Percentiles rank a stretch among this genome's conserved stretches.
Conservation (phyloP, 2,113 vertebrate genomes). For the Madoqua kirkii region DNA sequence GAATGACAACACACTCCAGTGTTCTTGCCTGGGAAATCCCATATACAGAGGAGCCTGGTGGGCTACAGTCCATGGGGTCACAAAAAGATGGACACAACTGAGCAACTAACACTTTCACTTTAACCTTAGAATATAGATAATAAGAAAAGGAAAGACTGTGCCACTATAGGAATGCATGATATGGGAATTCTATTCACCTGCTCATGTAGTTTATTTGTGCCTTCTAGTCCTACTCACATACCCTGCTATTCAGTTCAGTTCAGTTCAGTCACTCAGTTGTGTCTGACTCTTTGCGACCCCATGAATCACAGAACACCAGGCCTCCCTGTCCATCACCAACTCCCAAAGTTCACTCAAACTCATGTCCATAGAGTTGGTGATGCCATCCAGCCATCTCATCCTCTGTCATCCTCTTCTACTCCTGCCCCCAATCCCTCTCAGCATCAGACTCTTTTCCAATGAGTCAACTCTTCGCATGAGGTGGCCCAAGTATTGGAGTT, state of each 20-base stretch:
- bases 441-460: too few relatives aligned
- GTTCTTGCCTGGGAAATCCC: not conserved
- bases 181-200: not conserved
- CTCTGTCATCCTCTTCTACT: too few relatives aligned
- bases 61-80: not conserved
- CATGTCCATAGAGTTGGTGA: accelerated
- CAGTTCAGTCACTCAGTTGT: too few relatives aligned
- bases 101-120: not conserved
- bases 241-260: not conserved
- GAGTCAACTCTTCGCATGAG: too few relatives aligned
- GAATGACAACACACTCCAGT: not conserved
- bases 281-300: too few relatives aligned
- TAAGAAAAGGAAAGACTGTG: not conserved
- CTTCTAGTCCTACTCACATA: not conserved
- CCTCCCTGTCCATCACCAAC: too few relatives aligned
- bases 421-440: too few relatives aligned
- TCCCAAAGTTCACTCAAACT: too few relatives aligned
- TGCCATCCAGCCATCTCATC: too few relatives aligned
- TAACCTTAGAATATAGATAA: not conserved
- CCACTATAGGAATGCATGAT: not conserved
- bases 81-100: not conserved
- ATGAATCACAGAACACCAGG: too few relatives aligned
- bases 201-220: not conserved
- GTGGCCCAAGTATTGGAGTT: too few relatives aligned
- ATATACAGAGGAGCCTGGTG: not conserved